phyloP scores from a whole-genome alignment of 2,888 invertebrate genomes.

The Idaea dimidiata region DNA sequence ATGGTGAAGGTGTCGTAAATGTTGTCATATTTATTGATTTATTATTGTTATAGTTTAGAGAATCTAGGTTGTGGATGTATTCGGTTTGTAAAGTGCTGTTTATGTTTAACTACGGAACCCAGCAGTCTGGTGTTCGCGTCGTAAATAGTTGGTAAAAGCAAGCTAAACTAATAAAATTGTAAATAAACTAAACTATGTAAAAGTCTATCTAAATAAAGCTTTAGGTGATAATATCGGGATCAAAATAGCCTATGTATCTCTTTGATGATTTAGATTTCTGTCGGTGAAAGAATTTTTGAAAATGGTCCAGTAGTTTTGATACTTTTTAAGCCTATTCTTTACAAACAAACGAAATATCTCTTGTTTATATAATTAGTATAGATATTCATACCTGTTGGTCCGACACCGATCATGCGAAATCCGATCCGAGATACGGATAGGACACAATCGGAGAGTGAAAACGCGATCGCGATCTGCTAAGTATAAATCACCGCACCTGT shows the following conservation, averaged over 20 bases:
- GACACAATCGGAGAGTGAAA: constrained; percentile 69
- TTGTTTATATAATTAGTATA: not conserved
- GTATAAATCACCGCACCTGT: constrained; percentile 51
- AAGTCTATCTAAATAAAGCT: no score
- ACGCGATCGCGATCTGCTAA: constrained; percentile 44
- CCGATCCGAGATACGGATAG: constrained; percentile 27
- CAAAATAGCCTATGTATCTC: no score
- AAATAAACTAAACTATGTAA: no score
- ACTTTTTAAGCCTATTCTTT: no score
- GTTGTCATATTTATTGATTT: not conserved
- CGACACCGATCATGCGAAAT: not conserved
- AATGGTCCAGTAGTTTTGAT: no score
- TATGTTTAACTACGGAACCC: not conserved
- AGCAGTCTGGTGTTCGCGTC: not conserved
- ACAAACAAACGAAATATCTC: not conserved
- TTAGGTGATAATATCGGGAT: no score
- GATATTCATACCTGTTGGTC: not conserved
- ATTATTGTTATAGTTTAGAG: not conserved
- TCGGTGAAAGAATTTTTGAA: no score
- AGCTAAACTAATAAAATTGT: no score
- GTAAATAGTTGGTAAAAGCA: not conserved
- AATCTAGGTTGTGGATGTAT: not conserved
- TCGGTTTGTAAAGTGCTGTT: not conserved
- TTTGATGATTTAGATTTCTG: no score
- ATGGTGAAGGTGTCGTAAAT: not conserved